A percentile compares a stretch with the other conserved stretches of the same genome.
phyloP scores from a whole-genome alignment of 2,113 vertebrate genomes.

The Notothenia rossii region DNA sequence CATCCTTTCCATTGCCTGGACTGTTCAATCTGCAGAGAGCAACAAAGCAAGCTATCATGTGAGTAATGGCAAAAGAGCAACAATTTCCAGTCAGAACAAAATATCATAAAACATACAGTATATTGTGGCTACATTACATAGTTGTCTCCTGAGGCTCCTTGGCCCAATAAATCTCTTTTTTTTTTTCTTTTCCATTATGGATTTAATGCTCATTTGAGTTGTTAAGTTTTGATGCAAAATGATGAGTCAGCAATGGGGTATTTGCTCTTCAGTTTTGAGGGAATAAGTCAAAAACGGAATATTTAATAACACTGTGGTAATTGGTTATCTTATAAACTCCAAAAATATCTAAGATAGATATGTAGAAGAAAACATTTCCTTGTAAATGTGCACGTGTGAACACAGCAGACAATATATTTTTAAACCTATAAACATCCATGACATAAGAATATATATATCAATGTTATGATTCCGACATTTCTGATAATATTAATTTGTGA shows the following conservation, averaged over 20 bases:
- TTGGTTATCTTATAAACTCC: slow-evolving; percentile 2
- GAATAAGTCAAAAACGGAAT: background rate
- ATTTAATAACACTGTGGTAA: background rate
- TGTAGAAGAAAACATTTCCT: background rate
- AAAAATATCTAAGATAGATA: background rate
- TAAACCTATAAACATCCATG: background rate
- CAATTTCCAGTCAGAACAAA: slow-evolving; percentile 7
- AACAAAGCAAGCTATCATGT: slow-evolving; percentile 5
- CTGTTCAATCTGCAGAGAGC: slow-evolving; percentile 21
- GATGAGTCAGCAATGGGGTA: background rate
- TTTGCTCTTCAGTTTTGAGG: background rate
- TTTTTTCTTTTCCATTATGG: slow-evolving; percentile 7
- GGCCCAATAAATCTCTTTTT: slow-evolving; percentile 9
- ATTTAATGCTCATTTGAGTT: slow-evolving; percentile 12
- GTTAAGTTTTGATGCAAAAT: slow-evolving; percentile 10
- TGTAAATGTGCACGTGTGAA: background rate
- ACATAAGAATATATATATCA: background rate
- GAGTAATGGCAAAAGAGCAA: slow-evolving; percentile 15
- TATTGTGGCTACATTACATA: slow-evolving; percentile 29
- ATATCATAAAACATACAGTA: slow-evolving; percentile 22
- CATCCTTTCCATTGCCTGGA: slow-evolving; percentile 23
- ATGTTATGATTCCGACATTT: background rate
- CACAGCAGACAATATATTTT: background rate
- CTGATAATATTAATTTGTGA: background rate
- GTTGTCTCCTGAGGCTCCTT: slow-evolving; percentile 7